A percentile compares a stretch with the other conserved stretches of the same genome.
phyloP scores from a whole-genome alignment of 2,113 vertebrate genomes.

The Brienomyrus longianalis region DNA sequence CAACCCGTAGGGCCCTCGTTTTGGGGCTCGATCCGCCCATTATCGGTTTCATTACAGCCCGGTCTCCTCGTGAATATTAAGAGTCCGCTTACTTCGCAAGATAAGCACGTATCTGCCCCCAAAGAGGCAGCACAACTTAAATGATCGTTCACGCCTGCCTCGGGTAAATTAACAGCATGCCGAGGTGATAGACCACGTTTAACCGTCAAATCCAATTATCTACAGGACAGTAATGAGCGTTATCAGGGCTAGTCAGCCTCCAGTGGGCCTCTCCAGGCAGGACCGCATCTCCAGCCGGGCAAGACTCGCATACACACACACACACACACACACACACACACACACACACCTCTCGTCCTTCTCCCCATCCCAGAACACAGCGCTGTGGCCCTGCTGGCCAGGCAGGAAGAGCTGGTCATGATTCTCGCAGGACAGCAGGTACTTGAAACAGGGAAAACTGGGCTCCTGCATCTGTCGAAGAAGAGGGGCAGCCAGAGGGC shows the following conservation, averaged over 20 bases:
- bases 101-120: constrained; percentile 3
- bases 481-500: constrained; percentile 73
- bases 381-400: constrained; percentile 70
- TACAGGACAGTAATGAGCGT: background rate
- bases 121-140: background rate
- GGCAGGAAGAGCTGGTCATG: constrained; percentile 84
- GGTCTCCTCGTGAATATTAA: constrained; percentile 29
- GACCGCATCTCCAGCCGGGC: background rate
- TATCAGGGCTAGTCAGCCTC: background rate
- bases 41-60: constrained; percentile 12
- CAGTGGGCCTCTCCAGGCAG: background rate
- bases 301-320: constrained; percentile 29
- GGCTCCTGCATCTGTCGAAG: constrained; percentile 88
- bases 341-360: constrained; percentile 69
- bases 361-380: constrained; percentile 85
- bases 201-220: background rate
- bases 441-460: constrained; percentile 80
- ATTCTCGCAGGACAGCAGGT: constrained; percentile 70
- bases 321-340: constrained; percentile 31
- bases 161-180: background rate
- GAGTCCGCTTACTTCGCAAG: background rate
- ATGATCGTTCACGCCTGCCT: background rate
- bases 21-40: constrained; percentile 6
- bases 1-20: background rate
- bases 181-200: background rate